These are phyloP conservation scores for Brenthis hecate DNA, from an alignment of 2,888 invertebrate species.

Conservation along the genomic window DNA sequence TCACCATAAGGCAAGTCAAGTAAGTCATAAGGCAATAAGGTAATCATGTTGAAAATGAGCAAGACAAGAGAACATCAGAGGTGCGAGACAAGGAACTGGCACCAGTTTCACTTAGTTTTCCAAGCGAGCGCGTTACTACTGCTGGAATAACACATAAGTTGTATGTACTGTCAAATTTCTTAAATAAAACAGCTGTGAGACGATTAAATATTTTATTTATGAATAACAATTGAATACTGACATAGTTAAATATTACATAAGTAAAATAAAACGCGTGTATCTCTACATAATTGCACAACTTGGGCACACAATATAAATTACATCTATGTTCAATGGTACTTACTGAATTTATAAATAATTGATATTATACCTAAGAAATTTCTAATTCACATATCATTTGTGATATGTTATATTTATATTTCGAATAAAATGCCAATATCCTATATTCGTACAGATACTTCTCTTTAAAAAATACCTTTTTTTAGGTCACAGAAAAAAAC, in stretches of 20 bases:
- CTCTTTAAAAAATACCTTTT: neutral
- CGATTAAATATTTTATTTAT: slow-evolving; percentile 76
- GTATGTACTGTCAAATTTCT: slow-evolving; percentile 13
- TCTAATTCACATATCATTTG: slow-evolving; percentile 24
- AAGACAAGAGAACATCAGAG: no score
- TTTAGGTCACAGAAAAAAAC: neutral
- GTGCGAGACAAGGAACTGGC: no score
- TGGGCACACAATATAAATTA: slow-evolving; percentile 36
- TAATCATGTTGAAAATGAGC: no score
- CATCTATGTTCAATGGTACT: slow-evolving; percentile 20
- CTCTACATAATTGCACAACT: slow-evolving; percentile 67
- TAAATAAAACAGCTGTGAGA: slow-evolving; percentile 43
- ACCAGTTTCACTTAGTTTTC: no score
- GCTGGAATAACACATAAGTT: no score
- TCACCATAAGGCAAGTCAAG: no score
- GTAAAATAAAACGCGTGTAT: slow-evolving; percentile 51
- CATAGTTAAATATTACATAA: slow-evolving; percentile 51
- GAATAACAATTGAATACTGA: slow-evolving; percentile 76
- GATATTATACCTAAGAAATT: slow-evolving; percentile 6
- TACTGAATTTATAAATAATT: slow-evolving; percentile 12
- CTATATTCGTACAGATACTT: slow-evolving; percentile 3
- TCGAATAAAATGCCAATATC: neutral
- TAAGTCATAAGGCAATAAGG: no score
- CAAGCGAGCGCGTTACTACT: no score
- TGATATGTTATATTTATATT: slow-evolving; percentile 17